Evolutionary conservation across 1,140 invertebrate species (phyloP), one percentile per base, ranked within the genome.

Genomic region (Bombyx mandarina): DNA sequence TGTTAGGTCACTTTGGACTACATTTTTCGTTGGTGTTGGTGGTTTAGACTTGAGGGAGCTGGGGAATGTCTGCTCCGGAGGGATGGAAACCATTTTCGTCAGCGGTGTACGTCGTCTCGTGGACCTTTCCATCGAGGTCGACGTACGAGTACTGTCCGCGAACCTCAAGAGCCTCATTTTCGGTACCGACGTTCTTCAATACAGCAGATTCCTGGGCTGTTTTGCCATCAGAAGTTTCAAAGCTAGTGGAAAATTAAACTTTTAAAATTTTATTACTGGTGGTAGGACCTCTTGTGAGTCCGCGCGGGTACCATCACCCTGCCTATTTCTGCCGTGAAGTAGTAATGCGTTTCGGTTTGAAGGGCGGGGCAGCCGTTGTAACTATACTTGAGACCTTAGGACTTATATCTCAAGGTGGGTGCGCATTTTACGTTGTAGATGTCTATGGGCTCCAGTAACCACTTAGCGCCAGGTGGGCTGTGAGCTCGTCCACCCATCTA

Each of bases 91-190:
- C 88, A 60, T 77, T 75, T 67, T 86, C 82, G 66, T 88, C 77
- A 43, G 90, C 89, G 60, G 86, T 71, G 79, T 90, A 90, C 43
- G 88, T 91, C 47, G 94, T 89, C 53, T 88, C 89, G 67, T 94
- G 92, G 46, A 89, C 85, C 65, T 91, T 86, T 42, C 93, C 93
- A 66, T 94, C 92, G 10, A 90, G 88, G 35, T 85, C 92, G 26
- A 88, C 66, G 85, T 89, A 93, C 49, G 83, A 84, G 82, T 85
- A 91, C 45, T 82, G 83, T 22, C 92, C 91, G 1, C 86, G 80
- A 10, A 93, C 91, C 2, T 86, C 83, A 1, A 92, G 65, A 9
- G 85, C 86, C 62, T 92, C 90, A 60, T 91, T 89, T 45, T 92
- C 91, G 7, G 88, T 75, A 45, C 92, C 91, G 10, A 73, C 68